Base-by-base conservation (phyloP, 2,113 vertebrate species). In the Girardinichthys multiradiatus region DNA sequence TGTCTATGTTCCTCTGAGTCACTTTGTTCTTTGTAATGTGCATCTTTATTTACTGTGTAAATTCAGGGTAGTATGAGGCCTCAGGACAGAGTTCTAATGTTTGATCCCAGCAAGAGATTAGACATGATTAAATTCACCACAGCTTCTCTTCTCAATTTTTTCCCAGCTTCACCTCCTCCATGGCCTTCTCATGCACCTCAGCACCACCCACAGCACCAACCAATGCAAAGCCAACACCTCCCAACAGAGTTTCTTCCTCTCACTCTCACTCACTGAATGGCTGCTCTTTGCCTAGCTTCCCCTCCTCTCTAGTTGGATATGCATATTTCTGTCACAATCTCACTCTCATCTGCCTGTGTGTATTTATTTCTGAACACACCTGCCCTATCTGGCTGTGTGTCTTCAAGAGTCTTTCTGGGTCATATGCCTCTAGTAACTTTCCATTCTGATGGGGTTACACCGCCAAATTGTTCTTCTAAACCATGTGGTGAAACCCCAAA, bases 121-220 rank as follows among this genome's bases (percentile, higher is more conserved):
- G n/a, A n/a, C n/a, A 19, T 33, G 21, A 30, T 24, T 4, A 2
- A 54, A 54, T 54, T 7, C 24, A 54, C 19, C 48, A 10, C 24
- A 24, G 24, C 24, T 54, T 54, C n/a, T 54, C 21, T 33, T 30
- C 26, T 76, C 29, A 37, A 59, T 57, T 84, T n/a, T 39, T 72
- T 70, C 35, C 59, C 78, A 81, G 75, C 72, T 79, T 28, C 63
- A 28, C 60, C 64, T 29, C 33, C 65, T 57, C 6, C 58, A 42
- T 42, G 72, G 26, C 61, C 64, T 61, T 15, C 26, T 69, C 42
- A 37, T 79, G 33, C 74, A 71, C 79, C 68, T 79, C 83, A 61
- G 70, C 80, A 82, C 81, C 91, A 77, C 89, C 91, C 89, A 89
- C 89, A 72, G 28, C 28, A 33, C 72, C 70, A 84, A 82, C 91